phyloP scores from a whole-genome alignment of 2,797 vertebrate species.

The Channallabes apus region DNA sequence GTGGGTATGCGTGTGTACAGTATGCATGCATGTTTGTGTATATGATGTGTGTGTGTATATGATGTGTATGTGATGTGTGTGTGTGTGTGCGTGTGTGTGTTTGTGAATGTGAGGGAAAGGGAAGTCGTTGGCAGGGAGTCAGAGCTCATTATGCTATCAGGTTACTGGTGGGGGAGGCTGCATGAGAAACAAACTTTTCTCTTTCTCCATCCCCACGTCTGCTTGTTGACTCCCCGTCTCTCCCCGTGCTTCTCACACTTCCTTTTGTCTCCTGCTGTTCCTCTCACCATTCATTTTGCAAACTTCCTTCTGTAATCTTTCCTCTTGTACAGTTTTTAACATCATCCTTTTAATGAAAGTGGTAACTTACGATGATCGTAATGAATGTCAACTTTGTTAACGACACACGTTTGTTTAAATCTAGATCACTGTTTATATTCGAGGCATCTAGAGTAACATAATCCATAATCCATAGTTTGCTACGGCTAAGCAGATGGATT shows the following conservation, averaged over 20 bases:
- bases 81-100: constrained; percentile 29
- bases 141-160: constrained; percentile 71
- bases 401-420: not conserved
- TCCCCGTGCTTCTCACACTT: constrained; percentile 33
- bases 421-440: not conserved
- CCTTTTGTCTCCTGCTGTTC: constrained; percentile 32
- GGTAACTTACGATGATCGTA: not conserved
- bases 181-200: constrained; percentile 43
- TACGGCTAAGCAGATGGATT: constrained; percentile 26
- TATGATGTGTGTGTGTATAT: constrained; percentile 20
- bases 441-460: not conserved
- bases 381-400: not conserved
- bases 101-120: constrained; percentile 30
- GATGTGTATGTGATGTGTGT: constrained; percentile 31
- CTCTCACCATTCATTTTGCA: constrained; percentile 2
- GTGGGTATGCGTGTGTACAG: not conserved
- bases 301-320: not conserved
- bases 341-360: not conserved
- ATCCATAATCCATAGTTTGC: constrained; percentile 17
- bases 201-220: constrained; percentile 24
- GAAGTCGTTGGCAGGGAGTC: constrained; percentile 64
- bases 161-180: constrained; percentile 65
- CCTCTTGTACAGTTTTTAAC: not conserved
- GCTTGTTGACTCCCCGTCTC: constrained; percentile 23
- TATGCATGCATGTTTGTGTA: constrained; percentile 3